Base-by-base conservation (phyloP, 1,140 invertebrate genomes). In the Penaeus indicus region DNA sequence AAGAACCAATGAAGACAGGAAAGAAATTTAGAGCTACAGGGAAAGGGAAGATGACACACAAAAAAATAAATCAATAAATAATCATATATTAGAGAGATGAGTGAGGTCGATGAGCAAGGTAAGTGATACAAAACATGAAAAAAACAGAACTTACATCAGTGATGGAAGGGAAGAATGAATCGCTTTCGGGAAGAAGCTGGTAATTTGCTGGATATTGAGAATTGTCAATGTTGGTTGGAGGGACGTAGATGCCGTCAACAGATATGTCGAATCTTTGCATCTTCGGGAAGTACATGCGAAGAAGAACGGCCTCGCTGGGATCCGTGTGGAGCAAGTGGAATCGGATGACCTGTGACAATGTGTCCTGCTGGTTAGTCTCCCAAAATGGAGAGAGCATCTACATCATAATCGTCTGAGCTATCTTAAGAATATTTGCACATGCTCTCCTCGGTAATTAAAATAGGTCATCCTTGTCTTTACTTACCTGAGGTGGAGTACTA, bases 231-330 rank as follows among this genome's bases (percentile, higher is more conserved):
- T 90, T 90, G 61, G 64, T 90, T 16, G 90, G 90, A 10, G 83
- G 64, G 5, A 90, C 75, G 42, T 79, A 90, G 4, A 61, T 11
- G 13, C 54, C 86, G 77, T 72, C 90, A 16, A 82, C 79, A 67
- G 84, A 90, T 60, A 90, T 62, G 75, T 90, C 86, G 27, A 69
- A 88, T 7, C 90, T 62, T 83, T 90, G 90, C 3, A 62, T 61
- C 63, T 90, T 90, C 60, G 90, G 90, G 82, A 89, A 89, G 83
- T 78, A 90, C 22, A 90, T 78, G 27, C 86, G 85, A 2, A 90
- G 47, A 32, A 88, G 19, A 27, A 90, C 85, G 32, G 83, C n/a
- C 75, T 90, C 77, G 0, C 47, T 63, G 13, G 88, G 54, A 47
- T 85, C n/a, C 10, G 77, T 25, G 84, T 90, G 82, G 19, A 86